Percentiles rank a stretch among this genome's conserved stretches.
phyloP scores from a whole-genome alignment of 2,797 vertebrate species.

The Diplodus sargus region DNA sequence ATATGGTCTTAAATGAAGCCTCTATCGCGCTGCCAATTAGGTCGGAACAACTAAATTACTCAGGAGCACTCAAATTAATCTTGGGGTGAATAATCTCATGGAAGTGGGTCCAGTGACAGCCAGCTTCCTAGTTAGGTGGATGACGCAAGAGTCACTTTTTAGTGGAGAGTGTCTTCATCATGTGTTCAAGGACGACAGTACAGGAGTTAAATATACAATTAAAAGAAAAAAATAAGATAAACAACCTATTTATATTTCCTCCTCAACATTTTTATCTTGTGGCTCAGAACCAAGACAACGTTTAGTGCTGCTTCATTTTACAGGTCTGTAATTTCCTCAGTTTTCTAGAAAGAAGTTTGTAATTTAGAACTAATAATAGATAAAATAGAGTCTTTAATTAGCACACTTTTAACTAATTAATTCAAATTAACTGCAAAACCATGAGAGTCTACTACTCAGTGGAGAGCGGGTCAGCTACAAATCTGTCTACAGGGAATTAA shows the following conservation, averaged over 20 bases:
- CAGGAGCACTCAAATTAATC: slow-evolving; percentile 66
- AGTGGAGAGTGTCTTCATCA: neutral
- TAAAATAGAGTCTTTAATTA: neutral
- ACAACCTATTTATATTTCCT: neutral
- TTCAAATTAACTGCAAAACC: no score
- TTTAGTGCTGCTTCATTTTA: neutral
- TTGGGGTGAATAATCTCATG: slow-evolving; percentile 39
- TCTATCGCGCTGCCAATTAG: slow-evolving; percentile 35
- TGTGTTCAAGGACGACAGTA: neutral
- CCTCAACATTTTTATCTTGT: neutral
- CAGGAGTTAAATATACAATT: neutral
- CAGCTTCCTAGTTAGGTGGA: neutral
- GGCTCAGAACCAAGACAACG: neutral
- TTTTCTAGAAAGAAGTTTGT: neutral
- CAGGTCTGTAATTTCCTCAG: neutral
- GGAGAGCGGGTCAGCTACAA: no score
- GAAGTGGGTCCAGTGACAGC: slow-evolving; percentile 8
- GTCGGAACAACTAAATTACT: slow-evolving; percentile 43
- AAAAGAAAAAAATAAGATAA: neutral
- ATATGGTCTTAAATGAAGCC: slow-evolving; percentile 51
- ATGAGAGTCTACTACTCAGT: no score
- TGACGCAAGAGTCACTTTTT: neutral
- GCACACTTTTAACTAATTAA: neutral
- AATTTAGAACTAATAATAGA: neutral
- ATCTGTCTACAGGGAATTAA: no score